Base-by-base conservation (phyloP, 1,140 invertebrate species). In the Neodiprion pinetum region DNA sequence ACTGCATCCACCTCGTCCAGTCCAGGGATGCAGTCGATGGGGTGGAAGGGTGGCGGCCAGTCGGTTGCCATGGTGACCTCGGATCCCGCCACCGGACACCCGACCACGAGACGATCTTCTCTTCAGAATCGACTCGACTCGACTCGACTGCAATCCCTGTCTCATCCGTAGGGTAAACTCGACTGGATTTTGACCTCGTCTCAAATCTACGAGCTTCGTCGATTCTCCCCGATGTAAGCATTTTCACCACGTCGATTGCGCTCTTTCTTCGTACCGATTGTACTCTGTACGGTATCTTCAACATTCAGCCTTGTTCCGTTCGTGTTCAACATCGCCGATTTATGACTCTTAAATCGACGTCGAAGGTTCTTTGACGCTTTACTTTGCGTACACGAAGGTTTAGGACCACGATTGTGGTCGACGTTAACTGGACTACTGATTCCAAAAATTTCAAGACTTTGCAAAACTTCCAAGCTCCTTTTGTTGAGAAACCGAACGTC, bases 61-160 rank as follows among this genome's bases (percentile, higher is more conserved):
- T 88, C 87, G 85, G 87, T 89, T 87, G 80, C 87, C 85, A 88
- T 89, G 83, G 84, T 79, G 80, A 89, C 85, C 83, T 40, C 28
- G 28, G 28, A 85, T 82, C 86, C 86, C 86, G 84, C 14, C 70
- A 86, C 87, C 87, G 86, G 88, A 88, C 87, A 87, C 85, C 81
- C 85, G 28, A 40, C 28, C 83, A 80, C 23, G 12, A 72, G 75
- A 76, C 78, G 76, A 73, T 74, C 69, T 66, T 61, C 71, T 61
- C 67, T 67, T 75, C 79, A 75, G 71, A 67, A 73, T 40, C 28
- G 28, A 40, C 28, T 40, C 28, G 5, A 40, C 28, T 40, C 28
- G 5, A 40, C 28, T 40, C 72, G 75, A 71, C 82, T 77, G 76
- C 80, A 73, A 80, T 78, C 82, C 65, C 21, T n/a, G 48, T 69